phyloP scores from a whole-genome alignment of 2,113 vertebrate genomes.

The Argyrosomus japonicus region DNA sequence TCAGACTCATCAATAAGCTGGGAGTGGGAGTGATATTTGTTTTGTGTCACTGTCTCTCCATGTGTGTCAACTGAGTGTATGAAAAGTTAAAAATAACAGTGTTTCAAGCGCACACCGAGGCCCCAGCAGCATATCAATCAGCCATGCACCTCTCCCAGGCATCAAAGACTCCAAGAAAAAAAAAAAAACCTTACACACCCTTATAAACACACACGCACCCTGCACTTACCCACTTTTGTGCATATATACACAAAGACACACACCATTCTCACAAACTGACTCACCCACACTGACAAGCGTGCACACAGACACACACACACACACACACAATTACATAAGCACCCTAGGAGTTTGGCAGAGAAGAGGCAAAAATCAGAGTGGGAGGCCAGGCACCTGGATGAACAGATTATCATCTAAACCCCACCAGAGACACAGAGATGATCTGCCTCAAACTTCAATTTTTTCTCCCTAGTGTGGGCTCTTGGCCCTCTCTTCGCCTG shows the following conservation, averaged over 20 bases:
- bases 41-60: slow-evolving; percentile 46
- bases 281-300: slow-evolving; percentile 57
- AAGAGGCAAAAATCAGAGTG: slow-evolving; percentile 71
- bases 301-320: slow-evolving; percentile 29
- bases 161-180: slow-evolving; percentile 71
- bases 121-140: slow-evolving; percentile 70
- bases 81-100: slow-evolving; percentile 47
- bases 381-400: slow-evolving; percentile 80
- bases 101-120: slow-evolving; percentile 46
- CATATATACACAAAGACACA: slow-evolving; percentile 69
- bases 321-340: slow-evolving; percentile 75
- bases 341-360: slow-evolving; percentile 79
- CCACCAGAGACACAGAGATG: slow-evolving; percentile 77
- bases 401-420: slow-evolving; percentile 78
- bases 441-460: slow-evolving; percentile 74
- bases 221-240: slow-evolving; percentile 76
- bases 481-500: slow-evolving; percentile 59
- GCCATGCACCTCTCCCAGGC: slow-evolving; percentile 58
- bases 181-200: slow-evolving; percentile 70
- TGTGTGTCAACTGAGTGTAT: slow-evolving; percentile 35
- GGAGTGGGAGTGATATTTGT: slow-evolving; percentile 61
- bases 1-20: slow-evolving; percentile 65
- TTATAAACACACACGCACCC: slow-evolving; percentile 75
- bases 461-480: slow-evolving; percentile 62
- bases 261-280: slow-evolving; percentile 63